Conservation (phyloP, 1,140 invertebrate species). For the Schmidtea mediterranea region DNA sequence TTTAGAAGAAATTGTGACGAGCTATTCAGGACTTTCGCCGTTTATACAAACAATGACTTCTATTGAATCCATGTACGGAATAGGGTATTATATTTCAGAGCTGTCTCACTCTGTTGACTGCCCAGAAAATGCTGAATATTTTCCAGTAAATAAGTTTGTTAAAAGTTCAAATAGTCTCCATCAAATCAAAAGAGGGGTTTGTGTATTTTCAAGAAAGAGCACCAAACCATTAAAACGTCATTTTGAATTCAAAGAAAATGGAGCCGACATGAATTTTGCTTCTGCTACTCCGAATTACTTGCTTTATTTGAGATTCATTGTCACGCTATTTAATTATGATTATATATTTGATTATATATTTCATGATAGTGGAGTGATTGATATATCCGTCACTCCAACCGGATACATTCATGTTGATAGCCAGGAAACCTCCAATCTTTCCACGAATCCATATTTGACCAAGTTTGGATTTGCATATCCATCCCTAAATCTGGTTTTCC, state of each 20-base stretch:
- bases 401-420: neutral
- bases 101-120: neutral
- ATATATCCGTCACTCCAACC: neutral
- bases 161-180: neutral
- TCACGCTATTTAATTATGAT: constrained; percentile 1
- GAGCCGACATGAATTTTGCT: too few species aligned
- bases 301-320: neutral
- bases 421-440: neutral
- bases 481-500: neutral
- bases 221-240: neutral
- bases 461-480: neutral
- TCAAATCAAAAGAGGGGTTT: neutral
- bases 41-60: constrained; percentile 1
- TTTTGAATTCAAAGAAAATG: neutral
- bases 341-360: constrained; percentile 2
- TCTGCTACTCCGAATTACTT: too few species aligned
- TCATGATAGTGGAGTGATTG: constrained; percentile 1
- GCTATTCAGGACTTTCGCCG: neutral
- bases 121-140: neutral
- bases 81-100: neutral
- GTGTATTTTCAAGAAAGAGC: neutral
- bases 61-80: neutral
- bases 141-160: neutral
- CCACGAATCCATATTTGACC: too few species aligned
- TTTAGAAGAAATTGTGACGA: constrained; percentile 1